Evolutionary conservation across 2,888 invertebrate genomes (phyloP).

Genomic region (Limnephilus lunatus): DNA sequence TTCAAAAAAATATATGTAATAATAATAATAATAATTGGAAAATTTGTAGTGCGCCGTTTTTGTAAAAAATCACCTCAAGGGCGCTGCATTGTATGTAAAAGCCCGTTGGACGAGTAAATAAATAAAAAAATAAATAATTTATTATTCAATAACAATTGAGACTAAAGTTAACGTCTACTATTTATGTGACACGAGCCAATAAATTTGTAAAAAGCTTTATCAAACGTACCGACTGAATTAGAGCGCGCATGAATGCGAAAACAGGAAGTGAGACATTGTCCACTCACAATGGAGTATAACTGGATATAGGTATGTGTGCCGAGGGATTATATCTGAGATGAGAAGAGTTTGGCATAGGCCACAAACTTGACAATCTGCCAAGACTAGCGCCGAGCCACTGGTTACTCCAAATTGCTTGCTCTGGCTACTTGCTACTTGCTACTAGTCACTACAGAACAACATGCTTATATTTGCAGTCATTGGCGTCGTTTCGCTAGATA

Average conservation of each 20-base stretch:
- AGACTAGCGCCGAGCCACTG: neutral
- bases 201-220: neutral
- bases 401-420: neutral
- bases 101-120: too few species aligned
- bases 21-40: too few species aligned
- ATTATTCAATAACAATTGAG: too few species aligned
- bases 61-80: too few species aligned
- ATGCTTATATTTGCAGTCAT: neutral
- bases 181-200: too few species aligned
- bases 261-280: slow-evolving; percentile 39
- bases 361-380: slow-evolving; percentile 33
- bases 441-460: neutral
- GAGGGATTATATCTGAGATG: neutral
- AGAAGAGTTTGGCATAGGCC: slow-evolving; percentile 18
- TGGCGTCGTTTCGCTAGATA: neutral
- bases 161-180: too few species aligned
- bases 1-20: too few species aligned
- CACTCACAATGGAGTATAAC: slow-evolving; percentile 22
- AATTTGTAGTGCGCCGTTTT: too few species aligned
- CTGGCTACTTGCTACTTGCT: too few species aligned
- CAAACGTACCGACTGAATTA: neutral
- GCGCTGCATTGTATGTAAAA: too few species aligned
- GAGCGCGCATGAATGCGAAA: neutral
- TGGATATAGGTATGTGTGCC: slow-evolving; percentile 33
- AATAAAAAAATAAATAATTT: too few species aligned